phyloP scores from a whole-genome alignment of 2,888 invertebrate genomes.

The Tipula vernalis region DNA sequence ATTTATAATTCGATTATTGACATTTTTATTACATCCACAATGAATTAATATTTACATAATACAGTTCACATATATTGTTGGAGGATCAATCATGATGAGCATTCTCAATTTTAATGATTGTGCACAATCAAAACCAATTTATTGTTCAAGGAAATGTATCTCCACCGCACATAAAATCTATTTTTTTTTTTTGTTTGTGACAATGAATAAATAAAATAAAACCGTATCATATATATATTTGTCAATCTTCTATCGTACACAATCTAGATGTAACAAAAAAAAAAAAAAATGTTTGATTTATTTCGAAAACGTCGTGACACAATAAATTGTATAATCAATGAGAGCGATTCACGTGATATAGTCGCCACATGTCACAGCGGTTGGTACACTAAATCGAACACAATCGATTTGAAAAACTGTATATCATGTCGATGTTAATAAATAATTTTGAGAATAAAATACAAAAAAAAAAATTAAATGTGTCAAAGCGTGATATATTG shows the following conservation, averaged over 20 bases:
- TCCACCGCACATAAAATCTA: not conserved
- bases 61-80: not conserved
- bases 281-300: not conserved
- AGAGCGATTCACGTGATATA: not conserved
- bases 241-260: no score
- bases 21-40: not conserved
- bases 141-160: not conserved
- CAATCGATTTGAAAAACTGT: not conserved
- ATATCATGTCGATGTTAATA: not conserved
- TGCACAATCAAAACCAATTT: not conserved
- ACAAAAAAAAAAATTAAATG: not conserved
- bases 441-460: not conserved
- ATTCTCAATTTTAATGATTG: not conserved
- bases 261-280: no score
- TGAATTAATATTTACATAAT: not conserved
- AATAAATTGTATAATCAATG: not conserved
- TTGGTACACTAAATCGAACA: not conserved
- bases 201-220: no score
- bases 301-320: not conserved
- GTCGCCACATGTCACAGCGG: not conserved
- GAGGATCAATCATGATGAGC: not conserved
- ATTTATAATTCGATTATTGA: not conserved
- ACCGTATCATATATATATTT: no score
- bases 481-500: not conserved
- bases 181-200: not conserved